phyloP scores from a whole-genome alignment of 2,113 vertebrate genomes.

The Python bivittatus region DNA sequence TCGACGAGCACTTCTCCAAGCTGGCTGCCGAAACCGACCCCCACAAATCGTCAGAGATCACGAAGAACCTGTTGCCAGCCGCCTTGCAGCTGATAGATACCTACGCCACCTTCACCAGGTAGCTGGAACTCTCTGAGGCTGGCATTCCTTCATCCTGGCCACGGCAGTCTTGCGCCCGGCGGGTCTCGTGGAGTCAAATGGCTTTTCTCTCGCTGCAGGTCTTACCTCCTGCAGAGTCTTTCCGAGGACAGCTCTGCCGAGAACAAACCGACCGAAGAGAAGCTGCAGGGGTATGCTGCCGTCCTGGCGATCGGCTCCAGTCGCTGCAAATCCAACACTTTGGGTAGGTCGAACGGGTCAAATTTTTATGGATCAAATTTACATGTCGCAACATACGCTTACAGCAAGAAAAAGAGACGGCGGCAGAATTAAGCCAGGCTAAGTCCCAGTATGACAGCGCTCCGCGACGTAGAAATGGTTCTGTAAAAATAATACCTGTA shows the following conservation, averaged over 20 bases:
- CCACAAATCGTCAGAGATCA: slow-evolving; percentile 90
- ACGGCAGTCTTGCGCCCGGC: neutral
- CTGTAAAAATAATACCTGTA: too few species aligned
- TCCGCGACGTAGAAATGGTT: too few species aligned
- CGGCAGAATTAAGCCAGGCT: too few species aligned
- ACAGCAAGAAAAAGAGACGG: too few species aligned
- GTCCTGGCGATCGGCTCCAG: slow-evolving; percentile 91
- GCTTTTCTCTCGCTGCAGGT: slow-evolving; percentile 69
- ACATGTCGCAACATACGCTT: neutral
- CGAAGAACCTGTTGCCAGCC: slow-evolving; percentile 94
- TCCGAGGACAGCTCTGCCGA: slow-evolving; percentile 84
- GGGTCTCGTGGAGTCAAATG: neutral
- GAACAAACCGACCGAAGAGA: slow-evolving; percentile 83
- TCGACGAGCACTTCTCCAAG: slow-evolving; percentile 96
- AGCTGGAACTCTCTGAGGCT: neutral
- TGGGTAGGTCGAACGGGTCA: slow-evolving; percentile 75
- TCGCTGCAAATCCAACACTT: slow-evolving; percentile 89
- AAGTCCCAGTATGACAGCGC: too few species aligned
- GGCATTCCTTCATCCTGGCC: too few species aligned
- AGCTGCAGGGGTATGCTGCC: slow-evolving; percentile 90
- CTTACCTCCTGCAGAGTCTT: slow-evolving; percentile 93
- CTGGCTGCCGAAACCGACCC: slow-evolving; percentile 89
- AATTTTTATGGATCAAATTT: too few species aligned
- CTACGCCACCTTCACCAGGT: slow-evolving; percentile 93
- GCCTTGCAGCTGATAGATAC: slow-evolving; percentile 91